Percentiles rank a stretch among this genome's conserved stretches.
Evolutionary conservation across 37 sponge, comb jelly and placozoan species (phyloP).

Genomic region (Haliclona indistincta): DNA sequence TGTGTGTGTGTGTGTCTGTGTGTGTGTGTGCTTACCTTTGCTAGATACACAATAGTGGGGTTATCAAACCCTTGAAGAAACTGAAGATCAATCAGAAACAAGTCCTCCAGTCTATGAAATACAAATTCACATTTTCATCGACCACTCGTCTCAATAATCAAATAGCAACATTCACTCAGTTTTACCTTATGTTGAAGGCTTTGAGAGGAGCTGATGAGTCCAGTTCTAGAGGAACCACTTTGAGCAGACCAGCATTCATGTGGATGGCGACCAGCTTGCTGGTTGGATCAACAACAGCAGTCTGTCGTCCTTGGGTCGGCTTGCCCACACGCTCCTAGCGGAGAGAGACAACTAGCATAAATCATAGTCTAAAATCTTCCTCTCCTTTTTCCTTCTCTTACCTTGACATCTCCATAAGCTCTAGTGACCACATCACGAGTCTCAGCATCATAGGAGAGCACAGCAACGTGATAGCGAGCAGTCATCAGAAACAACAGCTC

Average conservation of each 20-base stretch:
- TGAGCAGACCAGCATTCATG: conserved; percentile 76
- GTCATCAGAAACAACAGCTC: conserved; percentile 87
- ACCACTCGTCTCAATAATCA: background rate
- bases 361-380: background rate
- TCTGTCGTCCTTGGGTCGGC: conserved; percentile 52
- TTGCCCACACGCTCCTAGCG: conserved; percentile 66
- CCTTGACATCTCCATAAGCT: conserved; percentile 81
- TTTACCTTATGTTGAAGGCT: conserved; percentile 72
- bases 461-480: conserved; percentile 76
- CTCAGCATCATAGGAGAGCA: conserved; percentile 68
- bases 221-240: conserved; percentile 74
- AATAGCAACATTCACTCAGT: background rate
- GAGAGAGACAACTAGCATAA: background rate
- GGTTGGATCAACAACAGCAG: conserved; percentile 81
- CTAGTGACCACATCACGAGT: conserved; percentile 74
- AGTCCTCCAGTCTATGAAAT: conserved; percentile 51
- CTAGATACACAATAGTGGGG: conserved; percentile 68
- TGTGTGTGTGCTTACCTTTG: conserved; percentile 30
- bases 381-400: conserved; percentile 5
- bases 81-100: conserved; percentile 58
- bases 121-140: background rate
- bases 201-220: conserved; percentile 64
- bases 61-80: conserved; percentile 46
- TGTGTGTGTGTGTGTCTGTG: background rate
- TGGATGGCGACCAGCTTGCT: conserved; percentile 72